Percentiles rank a stretch among this genome's conserved stretches.
Conservation (phyloP, 2,888 invertebrate species). For the Tribolium freemani region DNA sequence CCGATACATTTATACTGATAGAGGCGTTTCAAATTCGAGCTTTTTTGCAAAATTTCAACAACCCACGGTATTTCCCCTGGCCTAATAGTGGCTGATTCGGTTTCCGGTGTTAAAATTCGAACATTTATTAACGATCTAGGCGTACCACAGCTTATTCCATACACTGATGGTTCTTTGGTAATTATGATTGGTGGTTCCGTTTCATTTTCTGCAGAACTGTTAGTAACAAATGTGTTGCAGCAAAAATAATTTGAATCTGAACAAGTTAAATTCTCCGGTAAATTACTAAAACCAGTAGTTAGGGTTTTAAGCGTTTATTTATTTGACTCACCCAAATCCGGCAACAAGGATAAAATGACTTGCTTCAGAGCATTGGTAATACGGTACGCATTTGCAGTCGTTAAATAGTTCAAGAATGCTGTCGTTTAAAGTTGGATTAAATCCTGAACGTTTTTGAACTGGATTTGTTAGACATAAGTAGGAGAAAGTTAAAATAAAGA, state of each 20-base stretch:
- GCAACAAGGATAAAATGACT: conserved; percentile 47
- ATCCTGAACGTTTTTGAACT: not conserved
- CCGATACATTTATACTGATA: conserved; percentile 51
- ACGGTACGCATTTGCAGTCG: conserved; percentile 50
- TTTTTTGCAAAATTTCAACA: conserved; percentile 46
- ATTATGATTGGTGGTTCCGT: no score
- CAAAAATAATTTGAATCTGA: not conserved
- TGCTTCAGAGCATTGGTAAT: conserved; percentile 48
- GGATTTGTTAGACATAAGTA: not conserved
- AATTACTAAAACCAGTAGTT: not conserved
- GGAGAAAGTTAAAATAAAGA: not conserved
- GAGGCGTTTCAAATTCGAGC: not conserved
- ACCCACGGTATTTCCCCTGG: conserved; percentile 56
- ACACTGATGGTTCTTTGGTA: not conserved
- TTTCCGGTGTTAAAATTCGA: conserved; percentile 40
- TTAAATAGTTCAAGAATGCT: conserved; percentile 43
- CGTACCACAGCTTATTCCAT: not conserved
- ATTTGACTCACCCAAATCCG: conserved; percentile 7
- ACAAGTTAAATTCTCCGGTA: not conserved
- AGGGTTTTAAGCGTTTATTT: no score
- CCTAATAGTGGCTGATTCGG: not conserved
- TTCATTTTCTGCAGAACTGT: no score
- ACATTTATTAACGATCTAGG: conserved; percentile 41
- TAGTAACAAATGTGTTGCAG: not conserved
- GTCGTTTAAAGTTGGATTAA: conserved; percentile 3